phyloP scores from a whole-genome alignment of 1,140 invertebrate species.

The Trachelipus rathkii region DNA sequence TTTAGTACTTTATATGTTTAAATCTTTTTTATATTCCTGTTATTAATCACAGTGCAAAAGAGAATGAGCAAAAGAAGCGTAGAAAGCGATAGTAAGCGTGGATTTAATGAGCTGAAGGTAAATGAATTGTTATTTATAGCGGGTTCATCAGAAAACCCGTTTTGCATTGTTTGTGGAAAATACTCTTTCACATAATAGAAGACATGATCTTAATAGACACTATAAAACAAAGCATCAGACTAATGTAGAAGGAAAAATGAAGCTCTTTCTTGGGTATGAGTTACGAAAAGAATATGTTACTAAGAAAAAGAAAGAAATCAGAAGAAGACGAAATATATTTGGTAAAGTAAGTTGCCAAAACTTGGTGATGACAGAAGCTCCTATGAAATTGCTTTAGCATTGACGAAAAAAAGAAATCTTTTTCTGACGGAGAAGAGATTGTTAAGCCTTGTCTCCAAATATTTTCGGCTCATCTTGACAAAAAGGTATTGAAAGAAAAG shows the following conservation, averaged over 20 bases:
- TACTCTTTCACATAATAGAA: neutral
- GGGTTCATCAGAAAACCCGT: slow-evolving; percentile 21
- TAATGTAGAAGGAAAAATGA: slow-evolving; percentile 22
- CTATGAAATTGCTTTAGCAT: slow-evolving; percentile 23
- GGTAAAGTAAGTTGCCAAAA: slow-evolving; percentile 10
- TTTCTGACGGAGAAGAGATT: slow-evolving; percentile 25
- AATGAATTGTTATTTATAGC: slow-evolving; percentile 28
- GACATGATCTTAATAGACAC: slow-evolving; percentile 24
- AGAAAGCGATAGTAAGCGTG: slow-evolving; percentile 29
- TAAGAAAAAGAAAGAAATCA: slow-evolving; percentile 31
- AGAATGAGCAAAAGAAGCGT: slow-evolving; percentile 29
- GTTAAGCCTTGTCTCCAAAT: slow-evolving; percentile 24
- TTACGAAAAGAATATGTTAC: slow-evolving; percentile 24
- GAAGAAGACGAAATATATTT: slow-evolving; percentile 25
- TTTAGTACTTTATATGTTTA: neutral
- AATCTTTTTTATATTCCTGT: neutral
- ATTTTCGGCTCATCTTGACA: slow-evolving; percentile 17
- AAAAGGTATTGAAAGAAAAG: slow-evolving; percentile 25
- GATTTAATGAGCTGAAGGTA: slow-evolving; percentile 25
- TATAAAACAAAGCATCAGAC: slow-evolving; percentile 24
- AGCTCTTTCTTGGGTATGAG: slow-evolving; percentile 20
- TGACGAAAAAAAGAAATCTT: slow-evolving; percentile 24
- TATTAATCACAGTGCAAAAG: neutral
- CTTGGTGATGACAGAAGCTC: slow-evolving; percentile 21
- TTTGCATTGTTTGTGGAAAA: slow-evolving; percentile 30